Base-by-base conservation (phyloP, 1,140 invertebrate genomes). In the Teleogryllus occipitalis region DNA sequence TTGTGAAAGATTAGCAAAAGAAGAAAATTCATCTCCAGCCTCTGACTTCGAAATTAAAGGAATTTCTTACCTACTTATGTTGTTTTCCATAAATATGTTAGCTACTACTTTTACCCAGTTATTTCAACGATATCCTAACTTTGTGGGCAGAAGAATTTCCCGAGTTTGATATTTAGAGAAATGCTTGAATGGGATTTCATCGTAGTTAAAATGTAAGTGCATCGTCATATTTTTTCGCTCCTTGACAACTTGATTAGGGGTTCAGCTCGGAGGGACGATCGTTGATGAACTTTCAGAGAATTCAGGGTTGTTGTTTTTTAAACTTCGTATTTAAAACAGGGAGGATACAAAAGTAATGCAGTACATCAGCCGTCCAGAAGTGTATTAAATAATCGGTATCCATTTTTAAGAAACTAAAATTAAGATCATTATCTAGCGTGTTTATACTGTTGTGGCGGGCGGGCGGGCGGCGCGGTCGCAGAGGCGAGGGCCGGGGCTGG, bases 331-430 rank as follows among this genome's bases (percentile, higher is more conserved):
- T 65, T 65, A 65, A 65, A 65, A 65, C 54, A 65, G 54, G 54
- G 54, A 65, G 54, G 54, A 65, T 65, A 65, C 54, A 65, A 65
- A 65, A 65, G 54, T 65, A 65, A 65, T 65, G 54, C 18, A 14
- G 54, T 65, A 65, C 54, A 65, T 65, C 54, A 65, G 18, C 54
- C 54, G 54, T 14, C 54, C 54, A 65, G 54, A 65, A 65, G 54
- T 65, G 54, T 65, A 65, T 65, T 65, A 65, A 65, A 65, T 65
- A 65, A 65, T 65, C 54, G 54, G 54, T 65, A 65, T 65, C 54
- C 54, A 65, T 65, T 65, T 65, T 65, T 65, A 65, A 65, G 54
- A 65, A 65, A 65, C 54, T 18, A 65, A 65, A 65, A 65, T 65
- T 65, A 65, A 14, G 18, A 65, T 65, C 54, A 65, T 65, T 65